Percentiles rank a stretch among this genome's conserved stretches.
Conservation (phyloP, 1,140 invertebrate species). For the Varroa destructor region DNA sequence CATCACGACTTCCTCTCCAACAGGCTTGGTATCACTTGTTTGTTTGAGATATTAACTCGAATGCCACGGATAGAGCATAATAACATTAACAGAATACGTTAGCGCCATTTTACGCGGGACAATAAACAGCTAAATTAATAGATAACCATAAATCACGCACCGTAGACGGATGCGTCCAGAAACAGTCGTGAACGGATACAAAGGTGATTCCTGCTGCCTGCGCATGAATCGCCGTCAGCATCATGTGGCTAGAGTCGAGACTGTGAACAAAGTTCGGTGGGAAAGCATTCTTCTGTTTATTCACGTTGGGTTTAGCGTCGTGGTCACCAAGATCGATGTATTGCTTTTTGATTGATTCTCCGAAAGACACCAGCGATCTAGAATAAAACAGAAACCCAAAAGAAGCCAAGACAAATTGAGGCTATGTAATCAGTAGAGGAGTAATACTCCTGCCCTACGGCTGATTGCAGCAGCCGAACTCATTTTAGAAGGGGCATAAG, state of each 20-base stretch:
- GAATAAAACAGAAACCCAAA: too few species aligned
- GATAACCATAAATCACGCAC: constrained; percentile 46
- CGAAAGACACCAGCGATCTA: too few species aligned
- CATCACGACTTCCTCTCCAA: too few species aligned
- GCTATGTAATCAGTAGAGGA: too few species aligned
- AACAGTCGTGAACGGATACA: constrained; percentile 97
- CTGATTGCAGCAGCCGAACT: too few species aligned
- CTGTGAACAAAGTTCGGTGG: constrained; percentile 98
- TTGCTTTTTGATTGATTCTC: too few species aligned
- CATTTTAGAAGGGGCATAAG: too few species aligned
- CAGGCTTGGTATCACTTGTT: too few species aligned
- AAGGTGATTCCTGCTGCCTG: constrained; percentile 67
- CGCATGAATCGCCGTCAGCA: constrained; percentile 84
- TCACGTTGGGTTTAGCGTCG: constrained; percentile 59
- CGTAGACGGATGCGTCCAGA: constrained; percentile 86
- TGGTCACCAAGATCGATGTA: neutral
- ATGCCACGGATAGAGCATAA: neutral
- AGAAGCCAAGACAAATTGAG: too few species aligned
- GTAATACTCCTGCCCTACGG: too few species aligned
- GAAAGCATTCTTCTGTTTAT: constrained; percentile 95
- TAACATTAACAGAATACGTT: constrained; percentile 14
- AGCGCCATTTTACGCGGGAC: too few species aligned
- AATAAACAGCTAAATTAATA: constrained; percentile 6
- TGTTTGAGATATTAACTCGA: too few species aligned
- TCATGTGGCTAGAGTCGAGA: constrained; percentile 96